Evolutionary conservation across 2,797 vertebrate genomes (phyloP).

Genomic region (Rhynchotus rufescens): DNA sequence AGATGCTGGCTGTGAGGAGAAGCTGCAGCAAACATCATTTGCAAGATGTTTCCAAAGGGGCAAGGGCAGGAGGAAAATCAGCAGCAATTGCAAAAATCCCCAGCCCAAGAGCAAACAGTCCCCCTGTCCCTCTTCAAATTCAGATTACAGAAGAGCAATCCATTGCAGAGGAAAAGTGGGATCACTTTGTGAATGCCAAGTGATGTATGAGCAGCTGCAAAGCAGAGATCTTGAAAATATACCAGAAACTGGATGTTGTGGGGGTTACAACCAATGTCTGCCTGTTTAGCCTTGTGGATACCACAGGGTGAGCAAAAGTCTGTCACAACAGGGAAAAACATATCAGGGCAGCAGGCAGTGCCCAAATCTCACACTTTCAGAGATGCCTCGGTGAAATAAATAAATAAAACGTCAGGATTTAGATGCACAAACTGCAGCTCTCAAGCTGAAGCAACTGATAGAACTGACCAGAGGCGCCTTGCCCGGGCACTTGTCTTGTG

Average conservation of each 20-base stretch:
- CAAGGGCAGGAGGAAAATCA: neutral
- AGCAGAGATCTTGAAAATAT: neutral
- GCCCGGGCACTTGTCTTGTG: neutral
- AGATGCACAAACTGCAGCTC: neutral
- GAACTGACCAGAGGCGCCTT: neutral
- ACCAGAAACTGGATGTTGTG: no score
- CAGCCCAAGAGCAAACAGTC: slow-evolving; percentile 48
- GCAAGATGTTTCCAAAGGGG: slow-evolving; percentile 48
- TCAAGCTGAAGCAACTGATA: neutral
- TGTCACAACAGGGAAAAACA: neutral
- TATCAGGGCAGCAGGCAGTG: no score
- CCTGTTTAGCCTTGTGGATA: neutral
- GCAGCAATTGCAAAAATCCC: slow-evolving; percentile 37
- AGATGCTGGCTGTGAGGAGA: neutral
- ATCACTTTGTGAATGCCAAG: neutral
- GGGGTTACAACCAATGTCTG: neutral
- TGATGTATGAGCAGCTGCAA: neutral
- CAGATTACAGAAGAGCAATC: slow-evolving; percentile 2
- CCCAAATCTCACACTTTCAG: neutral
- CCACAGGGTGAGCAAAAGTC: neutral
- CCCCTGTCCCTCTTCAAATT: neutral
- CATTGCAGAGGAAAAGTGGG: neutral
- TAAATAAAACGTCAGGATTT: neutral
- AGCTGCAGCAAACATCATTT: slow-evolving; percentile 35
- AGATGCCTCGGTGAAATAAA: neutral